Conservation (phyloP, 2,888 invertebrate genomes). For the Drosophila kanekoi region DNA sequence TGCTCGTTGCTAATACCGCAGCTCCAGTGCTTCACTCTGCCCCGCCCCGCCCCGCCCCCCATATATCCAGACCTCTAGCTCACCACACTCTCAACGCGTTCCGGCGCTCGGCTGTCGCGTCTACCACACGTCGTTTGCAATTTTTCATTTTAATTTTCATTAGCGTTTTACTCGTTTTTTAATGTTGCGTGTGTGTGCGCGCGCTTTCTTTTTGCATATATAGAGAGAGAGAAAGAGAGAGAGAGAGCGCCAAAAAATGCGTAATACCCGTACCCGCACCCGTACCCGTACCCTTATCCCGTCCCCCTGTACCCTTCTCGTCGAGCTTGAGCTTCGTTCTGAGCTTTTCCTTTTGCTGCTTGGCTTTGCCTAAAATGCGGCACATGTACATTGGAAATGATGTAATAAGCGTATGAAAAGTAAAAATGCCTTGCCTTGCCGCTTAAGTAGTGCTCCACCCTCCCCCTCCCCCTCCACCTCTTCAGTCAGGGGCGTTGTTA, state of each 20-base stretch:
- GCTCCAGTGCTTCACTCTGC: slow-evolving; percentile 20
- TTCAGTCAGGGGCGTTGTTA: no score
- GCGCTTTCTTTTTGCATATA: slow-evolving; percentile 11
- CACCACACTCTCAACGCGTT: no score
- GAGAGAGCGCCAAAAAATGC: slow-evolving; percentile 45
- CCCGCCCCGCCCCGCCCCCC: no score
- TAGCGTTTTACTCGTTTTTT: slow-evolving; percentile 79
- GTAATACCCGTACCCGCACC: slow-evolving; percentile 23
- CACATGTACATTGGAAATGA: slow-evolving; percentile 70
- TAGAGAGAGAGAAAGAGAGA: slow-evolving; percentile 9
- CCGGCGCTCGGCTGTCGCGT: slow-evolving; percentile 41
- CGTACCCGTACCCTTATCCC: background rate
- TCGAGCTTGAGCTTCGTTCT: slow-evolving; percentile 31
- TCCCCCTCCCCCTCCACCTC: background rate
- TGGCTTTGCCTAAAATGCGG: slow-evolving; percentile 71
- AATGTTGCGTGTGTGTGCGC: slow-evolving; percentile 23
- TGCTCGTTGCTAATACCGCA: slow-evolving; percentile 33
- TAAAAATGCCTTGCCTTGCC: slow-evolving; percentile 66
- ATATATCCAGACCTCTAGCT: no score
- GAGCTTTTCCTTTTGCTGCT: background rate
- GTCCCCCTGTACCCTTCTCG: slow-evolving; percentile 8
- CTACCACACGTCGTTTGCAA: slow-evolving; percentile 82
- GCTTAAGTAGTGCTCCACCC: slow-evolving; percentile 60
- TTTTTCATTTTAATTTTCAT: slow-evolving; percentile 85
- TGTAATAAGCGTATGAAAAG: slow-evolving; percentile 84